A percentile compares a stretch with the other conserved stretches of the same genome.
These are phyloP conservation scores for Cheirogaleus medius DNA, from an alignment of 2,113 vertebrate genomes.

Conservation along the genomic window DNA sequence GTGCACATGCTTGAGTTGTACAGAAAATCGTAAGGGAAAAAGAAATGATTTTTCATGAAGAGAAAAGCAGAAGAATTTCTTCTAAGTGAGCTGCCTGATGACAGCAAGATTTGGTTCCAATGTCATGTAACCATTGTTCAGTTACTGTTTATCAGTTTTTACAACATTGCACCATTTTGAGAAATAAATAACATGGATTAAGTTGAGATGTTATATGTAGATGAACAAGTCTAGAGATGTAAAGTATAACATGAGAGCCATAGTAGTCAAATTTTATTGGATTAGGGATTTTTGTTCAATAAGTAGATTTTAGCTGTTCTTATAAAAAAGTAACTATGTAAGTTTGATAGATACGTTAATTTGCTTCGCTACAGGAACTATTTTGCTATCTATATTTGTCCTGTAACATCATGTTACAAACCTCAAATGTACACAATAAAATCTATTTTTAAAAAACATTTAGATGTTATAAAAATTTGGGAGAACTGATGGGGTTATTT, in stretches of 20 bases:
- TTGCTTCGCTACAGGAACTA: not conserved
- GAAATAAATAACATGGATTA: conserved; percentile 74
- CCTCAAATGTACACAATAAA: not conserved
- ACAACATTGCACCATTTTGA: conserved; percentile 42
- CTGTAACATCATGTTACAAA: not conserved
- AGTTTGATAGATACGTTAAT: not conserved
- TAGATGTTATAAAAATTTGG: not conserved
- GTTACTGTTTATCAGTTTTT: not conserved
- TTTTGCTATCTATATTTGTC: not conserved
- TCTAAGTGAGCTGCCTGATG: not conserved
- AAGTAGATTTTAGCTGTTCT: not conserved
- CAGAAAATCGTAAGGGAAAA: not conserved
- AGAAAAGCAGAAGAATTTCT: not conserved
- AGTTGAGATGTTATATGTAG: not conserved
- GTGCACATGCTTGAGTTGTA: not conserved
- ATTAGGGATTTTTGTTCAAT: not conserved
- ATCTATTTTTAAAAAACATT: not conserved
- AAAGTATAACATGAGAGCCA: not conserved
- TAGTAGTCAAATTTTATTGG: not conserved
- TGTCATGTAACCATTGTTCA: not conserved
- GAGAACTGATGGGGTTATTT: not conserved
- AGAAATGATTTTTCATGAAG: not conserved
- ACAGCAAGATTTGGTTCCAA: not conserved
- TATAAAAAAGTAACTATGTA: not conserved
- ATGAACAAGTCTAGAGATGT: not conserved